Base-by-base conservation (phyloP, 2,113 vertebrate species). In the Saccopteryx bilineata region DNA sequence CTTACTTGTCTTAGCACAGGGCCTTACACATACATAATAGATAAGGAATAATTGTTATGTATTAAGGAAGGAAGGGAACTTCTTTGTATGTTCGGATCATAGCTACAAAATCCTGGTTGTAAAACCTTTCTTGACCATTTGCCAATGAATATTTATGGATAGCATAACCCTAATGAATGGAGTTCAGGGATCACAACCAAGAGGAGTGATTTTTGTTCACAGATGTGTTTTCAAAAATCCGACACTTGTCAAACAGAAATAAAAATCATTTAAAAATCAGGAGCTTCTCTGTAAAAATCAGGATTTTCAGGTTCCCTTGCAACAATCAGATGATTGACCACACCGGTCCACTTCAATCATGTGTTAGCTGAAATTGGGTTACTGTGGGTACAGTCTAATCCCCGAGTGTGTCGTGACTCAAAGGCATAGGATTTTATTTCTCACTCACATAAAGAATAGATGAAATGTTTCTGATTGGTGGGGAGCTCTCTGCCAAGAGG, bases 91-190 rank as follows among this genome's bases (percentile, higher is more conserved):
- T 24, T 71, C 39, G 50, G n/a, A 26, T 28, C 7, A 0, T 76
- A 8, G 7, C 33, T 26, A 17, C 46, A 65, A 80, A 76, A 68
- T 31, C 33, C 28, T 83, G 31, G 15, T 54, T 6, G 26, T 74
- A 61, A 86, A 94, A 60, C 2, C 9, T 81, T 93, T 56, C 68
- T 93, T 91, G 68, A 75, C n/a, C 48, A 14, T 87, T 84, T 75
- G 33, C 28, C 61, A n/a, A 63, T 56, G 79, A 78, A n/a, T 24
- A 5, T 19, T 12, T 58, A 21, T 60, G 68, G n/a, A 23, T 50
- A 19, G 8, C 2, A 18, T 56, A n/a, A 50, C 28, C 21, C 8
- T 76, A 33, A 39, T 74, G 76, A n/a, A 71, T 52, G 31, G 11
- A 46, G 14, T 52, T 2, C 21, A 14, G 28, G 23, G 82, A 17